phyloP scores from a whole-genome alignment of 2,797 vertebrate genomes.

The Urocyon cinereoargenteus region DNA sequence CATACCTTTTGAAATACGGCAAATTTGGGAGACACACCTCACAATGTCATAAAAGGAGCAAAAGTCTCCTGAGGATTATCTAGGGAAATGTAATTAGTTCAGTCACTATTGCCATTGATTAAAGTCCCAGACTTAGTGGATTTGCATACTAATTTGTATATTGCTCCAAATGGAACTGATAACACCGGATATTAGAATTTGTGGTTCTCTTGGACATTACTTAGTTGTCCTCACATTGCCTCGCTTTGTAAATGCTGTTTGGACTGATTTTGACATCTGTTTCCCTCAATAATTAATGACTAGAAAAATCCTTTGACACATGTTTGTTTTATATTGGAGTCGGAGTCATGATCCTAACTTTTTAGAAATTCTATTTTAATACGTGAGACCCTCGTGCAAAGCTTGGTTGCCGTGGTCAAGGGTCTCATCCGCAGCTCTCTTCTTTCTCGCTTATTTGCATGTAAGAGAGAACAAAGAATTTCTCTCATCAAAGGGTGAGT shows the following conservation, averaged over 20 bases:
- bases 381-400: not conserved
- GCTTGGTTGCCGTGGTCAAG: not conserved
- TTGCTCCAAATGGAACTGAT: not conserved
- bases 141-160: not conserved
- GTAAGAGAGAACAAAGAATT: not conserved
- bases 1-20: not conserved
- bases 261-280: not conserved
- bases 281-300: not conserved
- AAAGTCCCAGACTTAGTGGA: not conserved
- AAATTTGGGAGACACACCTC: not conserved
- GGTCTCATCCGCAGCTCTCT: not conserved
- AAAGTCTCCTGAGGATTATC: not conserved
- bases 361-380: not conserved
- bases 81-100: slow-evolving; percentile 9
- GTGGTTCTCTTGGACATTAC: not conserved
- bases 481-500: not conserved
- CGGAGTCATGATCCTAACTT: not conserved
- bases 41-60: not conserved
- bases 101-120: not conserved
- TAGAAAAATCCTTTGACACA: not conserved
- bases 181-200: not conserved
- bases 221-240: not conserved
- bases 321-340: not conserved
- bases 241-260: slow-evolving; percentile 11
- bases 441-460: not conserved